Base-by-base conservation (phyloP, 2,888 invertebrate species). In the Netelia virgata region DNA sequence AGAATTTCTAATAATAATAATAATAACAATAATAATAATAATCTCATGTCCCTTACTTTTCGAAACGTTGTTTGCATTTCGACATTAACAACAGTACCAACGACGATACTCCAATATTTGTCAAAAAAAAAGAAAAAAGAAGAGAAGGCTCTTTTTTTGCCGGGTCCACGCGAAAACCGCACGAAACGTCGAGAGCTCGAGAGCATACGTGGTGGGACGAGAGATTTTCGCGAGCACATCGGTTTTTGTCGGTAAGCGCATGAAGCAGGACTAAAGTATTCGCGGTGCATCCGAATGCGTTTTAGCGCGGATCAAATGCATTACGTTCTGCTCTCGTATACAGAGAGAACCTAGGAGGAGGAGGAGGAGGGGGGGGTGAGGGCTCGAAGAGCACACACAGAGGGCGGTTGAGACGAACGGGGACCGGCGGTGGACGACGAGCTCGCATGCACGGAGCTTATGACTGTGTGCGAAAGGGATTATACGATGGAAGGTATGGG, bases 301-400 rank as follows among this genome's bases (percentile, higher is more conserved):
- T 93, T 92, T 92, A 92, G 91, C 92, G 89, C 89, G 91, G 92
- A 92, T 92, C 92, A 92, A 92, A 91, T 93, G 92, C 91, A 91
- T 91, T 91, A 91, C 90, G 88, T n/a, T n/a, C n/a, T 88, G 77
- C 72, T 61, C 69, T 57, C 69, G 16, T 57, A 47, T 72, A 53
- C 53, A 78, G 59, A 80, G 82, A 43, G 55, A 76, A 66, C n/a
- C n/a, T n/a, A 70, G 82, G 63, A 23, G 73, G 74, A 59, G 64
- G 66, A 41, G 55, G 75, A 64, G 55, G 64, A 55, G 50, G 53
- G 50, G 41, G 70, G 70, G 55, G 61, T 43, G 80, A 68, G 63
- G 47, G 70, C 43, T 76, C 57, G 43, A 74, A 81, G 83, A 72
- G 72, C 70, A 73, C 77, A 85, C 81, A 78, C 82, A 76, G 81